Evolutionary conservation across 2,888 invertebrate species (phyloP), one percentile per base, ranked within the genome.

Genomic region (Drosophila antonietae): DNA sequence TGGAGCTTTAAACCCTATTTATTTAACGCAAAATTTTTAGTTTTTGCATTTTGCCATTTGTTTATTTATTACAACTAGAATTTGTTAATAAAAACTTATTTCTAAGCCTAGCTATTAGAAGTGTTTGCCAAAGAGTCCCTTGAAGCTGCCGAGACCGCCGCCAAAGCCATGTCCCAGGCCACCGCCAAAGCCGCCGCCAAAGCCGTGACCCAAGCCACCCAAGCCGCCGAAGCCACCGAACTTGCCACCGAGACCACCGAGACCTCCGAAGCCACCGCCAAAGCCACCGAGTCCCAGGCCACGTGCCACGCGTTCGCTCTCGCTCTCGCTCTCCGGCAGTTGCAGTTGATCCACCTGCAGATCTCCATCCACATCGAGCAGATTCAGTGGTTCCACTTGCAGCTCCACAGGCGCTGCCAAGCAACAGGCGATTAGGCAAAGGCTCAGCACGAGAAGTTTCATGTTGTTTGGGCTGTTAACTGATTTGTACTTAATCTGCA

Each of bases 121-220:
- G 7, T 75, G 73, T 57, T 89, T 89, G 67, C 75, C 75, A 67
- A 91, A 90, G 9, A 90, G 78, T 1, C 88, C 86, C 15, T 91
- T 91, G 60, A 88, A 89, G 43, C 90, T 68, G 33, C 91, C 91
- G 1, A 90, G 53, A 7, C 86, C 81, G 20, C 87, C 88, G 35
- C 89, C 88, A 31, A 83, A 70, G n/a, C 83, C 82, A 23, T 84
- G 84, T 3, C 83, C 83, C 6, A 83, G 66, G 6, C 81, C 75
- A n/a, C 82, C 87, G 28, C 89, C 87, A 31, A 88, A 73, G 12
- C 83, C 84, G 28, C 72, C 47, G 0, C 80, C 80, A 44, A 81
- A 78, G 12, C 81, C 70, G 1, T 72, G 47, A 0, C 77, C 77
- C 2, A 86, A 49, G 9, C 90, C 90, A 10, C 90, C 90, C 4